Base-by-base conservation (phyloP, 2,113 vertebrate species). In the Thymallus thymallus region DNA sequence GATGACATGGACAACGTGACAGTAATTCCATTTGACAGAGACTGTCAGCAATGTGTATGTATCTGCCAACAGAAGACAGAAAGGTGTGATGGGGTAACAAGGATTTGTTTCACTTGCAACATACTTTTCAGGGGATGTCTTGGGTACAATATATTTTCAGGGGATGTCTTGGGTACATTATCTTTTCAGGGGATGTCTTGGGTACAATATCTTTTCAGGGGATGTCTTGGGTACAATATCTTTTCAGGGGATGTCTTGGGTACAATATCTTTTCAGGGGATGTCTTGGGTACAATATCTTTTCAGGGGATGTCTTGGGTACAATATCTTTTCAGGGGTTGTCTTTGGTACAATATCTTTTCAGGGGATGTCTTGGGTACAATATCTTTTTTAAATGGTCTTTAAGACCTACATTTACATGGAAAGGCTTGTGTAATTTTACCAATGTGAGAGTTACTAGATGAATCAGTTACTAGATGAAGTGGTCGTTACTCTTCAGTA, bases 401-500 rank as follows among this genome's bases (percentile, higher is more conserved):
- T 14, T 16, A 63, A 29, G n/a, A 63, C 3, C 16, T 10, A 58
- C 23, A 12, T 58, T 46, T 46, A 22, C 23, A n/a, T 32, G 6
- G 14, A 65, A 6, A 65, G 29, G 26, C 12, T 30, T 4, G 26
- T 32, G 65, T 60, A 6, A 55, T 68, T 35, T 68, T 0, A 71
- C 67, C 35, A 56, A 18, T 63, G 61, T 20, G 48, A 63, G 22
- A 51, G 46, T 63, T 64, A 76, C 26, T 69, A 4, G 58, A 30
- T 69, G 12, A 30, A 45, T 35, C 55, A 69, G 58, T 66, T 65
- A n/a, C n/a, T n/a, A n/a, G n/a, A n/a, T n/a, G n/a, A 76, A 73
- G 77, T 76, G 74, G 78, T 75, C 70, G 71, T 72, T 74, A 35
- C 73, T 73, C 65, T 62, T 58, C 65, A 81, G 75, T 76, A 87